Evolutionary conservation across 1,140 invertebrate species (phyloP).

Genomic region (Pseudomyrmex cubaensis): DNA sequence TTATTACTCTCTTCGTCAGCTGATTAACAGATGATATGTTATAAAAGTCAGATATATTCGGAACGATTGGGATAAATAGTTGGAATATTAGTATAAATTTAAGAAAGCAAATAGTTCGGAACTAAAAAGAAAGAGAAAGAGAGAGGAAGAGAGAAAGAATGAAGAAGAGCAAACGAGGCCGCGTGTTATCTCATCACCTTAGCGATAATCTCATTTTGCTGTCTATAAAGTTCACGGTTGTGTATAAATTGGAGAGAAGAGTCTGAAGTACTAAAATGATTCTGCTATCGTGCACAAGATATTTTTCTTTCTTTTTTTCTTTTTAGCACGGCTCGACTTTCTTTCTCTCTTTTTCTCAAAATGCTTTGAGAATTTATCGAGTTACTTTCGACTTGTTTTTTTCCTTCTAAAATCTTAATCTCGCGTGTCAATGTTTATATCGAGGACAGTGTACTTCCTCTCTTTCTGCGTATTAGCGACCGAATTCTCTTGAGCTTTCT

Average conservation of each 20-base stretch:
- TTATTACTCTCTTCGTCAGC: slow-evolving; percentile 23
- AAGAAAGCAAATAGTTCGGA: not conserved
- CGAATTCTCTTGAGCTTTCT: not conserved
- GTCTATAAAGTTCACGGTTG: slow-evolving; percentile 72
- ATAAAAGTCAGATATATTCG: not conserved
- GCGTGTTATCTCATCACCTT: slow-evolving; percentile 57
- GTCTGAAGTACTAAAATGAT: slow-evolving; percentile 64
- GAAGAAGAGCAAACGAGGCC: not conserved
- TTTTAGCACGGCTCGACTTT: not conserved
- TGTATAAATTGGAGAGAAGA: slow-evolving; percentile 57
- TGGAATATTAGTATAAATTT: not conserved
- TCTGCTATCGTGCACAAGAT: slow-evolving; percentile 16
- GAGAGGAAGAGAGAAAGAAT: not conserved
- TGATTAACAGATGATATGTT: not conserved
- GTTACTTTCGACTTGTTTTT: slow-evolving; percentile 51
- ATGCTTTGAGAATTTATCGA: not conserved
- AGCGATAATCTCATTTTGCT: slow-evolving; percentile 68
- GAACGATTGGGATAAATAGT: too few relatives aligned
- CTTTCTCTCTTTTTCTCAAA: too few relatives aligned
- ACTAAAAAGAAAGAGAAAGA: not conserved
- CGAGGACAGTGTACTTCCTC: too few relatives aligned
- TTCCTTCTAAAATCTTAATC: not conserved
- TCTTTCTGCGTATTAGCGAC: too few relatives aligned
- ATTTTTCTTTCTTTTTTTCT: not conserved
- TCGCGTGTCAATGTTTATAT: too few relatives aligned